phyloP scores from a whole-genome alignment of 2,113 vertebrate genomes.

The Camelus dromedarius region DNA sequence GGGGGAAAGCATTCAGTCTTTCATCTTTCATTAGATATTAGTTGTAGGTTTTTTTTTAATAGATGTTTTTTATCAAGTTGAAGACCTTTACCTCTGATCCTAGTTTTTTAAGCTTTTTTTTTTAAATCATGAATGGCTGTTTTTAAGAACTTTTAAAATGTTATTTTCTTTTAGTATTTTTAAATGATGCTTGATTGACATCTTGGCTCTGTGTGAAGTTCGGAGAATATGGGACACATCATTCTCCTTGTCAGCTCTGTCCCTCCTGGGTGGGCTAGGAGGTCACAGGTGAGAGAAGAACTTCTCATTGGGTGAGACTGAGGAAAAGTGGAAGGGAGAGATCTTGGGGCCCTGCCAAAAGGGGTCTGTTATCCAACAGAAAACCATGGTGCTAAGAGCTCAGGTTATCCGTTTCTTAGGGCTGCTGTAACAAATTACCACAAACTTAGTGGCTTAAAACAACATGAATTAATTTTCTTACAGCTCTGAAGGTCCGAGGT shows the following conservation, averaged over 20 bases:
- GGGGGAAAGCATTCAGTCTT: not conserved
- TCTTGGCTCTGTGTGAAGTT: not conserved
- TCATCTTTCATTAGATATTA: not conserved
- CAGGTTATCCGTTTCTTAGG: not conserved
- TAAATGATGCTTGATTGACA: not conserved
- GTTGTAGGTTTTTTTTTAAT: not conserved
- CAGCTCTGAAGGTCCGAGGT: not conserved
- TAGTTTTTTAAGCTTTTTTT: not conserved
- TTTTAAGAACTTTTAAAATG: conserved; percentile 41
- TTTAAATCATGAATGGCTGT: not conserved
- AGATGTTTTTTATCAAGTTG: conserved; percentile 17
- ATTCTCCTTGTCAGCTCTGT: not conserved
- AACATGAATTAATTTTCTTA: not conserved
- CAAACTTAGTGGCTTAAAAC: conserved; percentile 1
- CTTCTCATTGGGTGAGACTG: not conserved
- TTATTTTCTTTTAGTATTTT: conserved; percentile 42
- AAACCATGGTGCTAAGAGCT: not conserved
- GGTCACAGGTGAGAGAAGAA: not conserved
- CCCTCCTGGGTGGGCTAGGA: not conserved
- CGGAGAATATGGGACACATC: not conserved
- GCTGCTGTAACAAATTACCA: not conserved
- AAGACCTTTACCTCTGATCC: not conserved
- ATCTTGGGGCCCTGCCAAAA: not conserved
- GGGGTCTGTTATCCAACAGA: not conserved
- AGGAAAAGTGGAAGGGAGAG: not conserved